Base-by-base conservation (phyloP, 2,888 invertebrate species). In the Meganola albula region DNA sequence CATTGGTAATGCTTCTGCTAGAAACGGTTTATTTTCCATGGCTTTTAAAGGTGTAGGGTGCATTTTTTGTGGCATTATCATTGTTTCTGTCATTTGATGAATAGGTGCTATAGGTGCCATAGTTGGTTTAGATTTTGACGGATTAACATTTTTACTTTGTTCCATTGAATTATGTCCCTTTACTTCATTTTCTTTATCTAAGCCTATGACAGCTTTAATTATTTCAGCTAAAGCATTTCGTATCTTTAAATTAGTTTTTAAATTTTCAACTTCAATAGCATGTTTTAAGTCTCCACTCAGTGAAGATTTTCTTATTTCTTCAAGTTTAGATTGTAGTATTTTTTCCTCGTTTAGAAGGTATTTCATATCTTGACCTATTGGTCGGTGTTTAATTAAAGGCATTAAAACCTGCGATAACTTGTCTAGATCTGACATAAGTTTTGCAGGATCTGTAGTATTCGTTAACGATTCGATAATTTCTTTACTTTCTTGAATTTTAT, bases 271-370 rank as follows among this genome's bases (percentile, higher is more conserved):
- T 42, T 70, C 71, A 30, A 53, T 54, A 0, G 58, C 63, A 11
- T 61, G 61, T 37, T 62, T 69, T 24, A 57, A 59, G 7, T 61
- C 58, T 25, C 66, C 72, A 42, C 74, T 68, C 39, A 72, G 66
- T 0, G 66, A 38, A 34, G 71, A 48, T 39, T 72, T 46, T 66
- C 74, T 59, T 2, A 68, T 32, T 20, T 63, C 55, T 13, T 53
- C 44, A 10, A 61, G 33, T 34, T 48, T 52, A 10, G 38, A 32
- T 14, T 59, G 47, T 3, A 59, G 47, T 14, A 45, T 37, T 9
- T 47, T 27, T 22, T 62, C 59, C 9, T 41, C 41, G 25, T 49
- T 44, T n/a, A 48, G 14, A 2, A 53, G 32, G 21, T 52, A 50
- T 40, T 53, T 48, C 28, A 52, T 59, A 24, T 52, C 53, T 28